Base-by-base conservation (phyloP, 2,113 vertebrate genomes). In the human region DNA sequence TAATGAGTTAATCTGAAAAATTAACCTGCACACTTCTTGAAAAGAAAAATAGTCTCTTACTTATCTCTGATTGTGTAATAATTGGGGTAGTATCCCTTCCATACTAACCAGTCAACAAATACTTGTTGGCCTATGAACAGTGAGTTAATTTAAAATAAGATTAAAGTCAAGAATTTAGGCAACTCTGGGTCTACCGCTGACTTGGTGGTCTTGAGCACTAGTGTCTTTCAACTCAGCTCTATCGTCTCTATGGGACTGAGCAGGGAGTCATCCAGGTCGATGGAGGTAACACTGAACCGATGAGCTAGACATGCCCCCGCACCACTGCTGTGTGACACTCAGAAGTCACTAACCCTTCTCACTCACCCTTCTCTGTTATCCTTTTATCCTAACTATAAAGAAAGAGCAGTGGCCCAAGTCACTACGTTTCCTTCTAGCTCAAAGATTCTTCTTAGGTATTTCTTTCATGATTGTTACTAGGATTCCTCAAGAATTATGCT, bases 1-100 rank as follows among this genome's bases (percentile, higher is more conserved):
- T 68, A 79, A 82, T n/a, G 11, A 90, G 52, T 72, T 87, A 64
- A 95, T 85, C 50, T 90, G 59, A 86, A 96, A 92, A 97, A 96
- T n/a, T 88, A 82, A 38, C 22, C 38, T 27, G 6, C 6, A 79
- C 68, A 16, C 7, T 73, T 97, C 40, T 27, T 76, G 11, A 81
- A 66, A 48, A 94, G 84, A 89, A 90, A 96, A 84, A 91, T 0
- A 78, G 40, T 13, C 59, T 66, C 64, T 72, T 78, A 81, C 20
- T 82, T 68, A 92, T 45, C 78, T 61, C 64, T 78, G 40, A 30
- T 75, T 92, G 73, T 76, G 45, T 57, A 95, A 84, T 68, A 89
- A 94, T 18, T 93, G 38, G 50, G 90, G 9, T 11, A 48, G 30
- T 27, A 93, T 70, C 40, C 43, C n/a, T 94, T 94, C 83, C 86